Evolutionary conservation across 1,140 invertebrate species (phyloP).

Genomic region (Penaeus japonicus): DNA sequence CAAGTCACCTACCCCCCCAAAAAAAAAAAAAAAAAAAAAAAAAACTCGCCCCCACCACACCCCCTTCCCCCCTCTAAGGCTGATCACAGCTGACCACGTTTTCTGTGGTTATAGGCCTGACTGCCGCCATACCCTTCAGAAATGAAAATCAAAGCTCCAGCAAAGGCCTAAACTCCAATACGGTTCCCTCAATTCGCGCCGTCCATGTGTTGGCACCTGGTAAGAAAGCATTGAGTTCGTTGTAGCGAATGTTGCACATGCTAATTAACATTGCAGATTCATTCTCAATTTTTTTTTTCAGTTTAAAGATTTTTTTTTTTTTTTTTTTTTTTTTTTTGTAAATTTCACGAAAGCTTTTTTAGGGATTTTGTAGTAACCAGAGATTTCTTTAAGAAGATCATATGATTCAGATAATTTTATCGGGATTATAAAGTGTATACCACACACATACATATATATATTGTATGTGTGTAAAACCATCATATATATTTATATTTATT

Average conservation of each 20-base stretch:
- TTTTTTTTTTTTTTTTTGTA: neutral
- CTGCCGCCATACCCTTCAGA: slow-evolving; percentile 49
- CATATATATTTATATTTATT: slow-evolving; percentile 26
- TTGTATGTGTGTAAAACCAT: neutral
- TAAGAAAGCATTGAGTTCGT: slow-evolving; percentile 18
- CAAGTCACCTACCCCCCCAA: no score
- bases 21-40: neutral
- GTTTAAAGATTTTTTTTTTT: no score
- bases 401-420: neutral
- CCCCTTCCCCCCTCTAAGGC: neutral
- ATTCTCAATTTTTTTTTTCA: neutral
- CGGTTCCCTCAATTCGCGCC: slow-evolving; percentile 43
- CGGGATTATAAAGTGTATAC: neutral
- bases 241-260: slow-evolving; percentile 19
- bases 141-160: slow-evolving; percentile 32
- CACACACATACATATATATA: neutral
- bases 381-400: no score
- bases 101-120: slow-evolving; percentile 46
- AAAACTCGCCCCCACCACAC: neutral
- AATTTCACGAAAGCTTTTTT: neutral
- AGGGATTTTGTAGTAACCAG: neutral
- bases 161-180: slow-evolving; percentile 40
- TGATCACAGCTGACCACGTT: neutral
- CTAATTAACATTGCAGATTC: neutral
- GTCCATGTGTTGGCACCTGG: slow-evolving; percentile 49